phyloP scores from a whole-genome alignment of 53 echinoderm and acorn worm species.

The Holothuria leucospilota region DNA sequence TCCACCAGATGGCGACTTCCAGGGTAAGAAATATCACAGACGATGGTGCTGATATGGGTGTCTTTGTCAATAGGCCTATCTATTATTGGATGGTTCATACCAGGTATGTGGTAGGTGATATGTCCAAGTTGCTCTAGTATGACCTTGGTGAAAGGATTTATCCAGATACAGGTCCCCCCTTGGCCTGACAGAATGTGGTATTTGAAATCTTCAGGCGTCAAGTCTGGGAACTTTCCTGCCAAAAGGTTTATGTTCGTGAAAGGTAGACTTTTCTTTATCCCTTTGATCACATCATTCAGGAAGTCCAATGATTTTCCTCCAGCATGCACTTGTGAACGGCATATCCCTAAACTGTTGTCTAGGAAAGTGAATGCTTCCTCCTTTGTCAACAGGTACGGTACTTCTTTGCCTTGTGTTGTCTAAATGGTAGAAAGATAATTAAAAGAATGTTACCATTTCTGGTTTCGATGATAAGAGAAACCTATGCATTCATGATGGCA shows the following conservation, averaged over 20 bases:
- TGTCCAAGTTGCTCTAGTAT: conserved; percentile 10
- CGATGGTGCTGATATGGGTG: conserved; percentile 26
- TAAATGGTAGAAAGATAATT: too few species aligned
- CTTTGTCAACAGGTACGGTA: conserved; percentile 19
- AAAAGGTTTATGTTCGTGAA: conserved; percentile 34
- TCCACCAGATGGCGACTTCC: conserved; percentile 38
- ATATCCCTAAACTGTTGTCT: background rate
- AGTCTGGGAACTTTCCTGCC: too few species aligned
- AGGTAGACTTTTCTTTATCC: conserved; percentile 10
- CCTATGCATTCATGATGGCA: too few species aligned
- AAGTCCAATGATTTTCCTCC: background rate
- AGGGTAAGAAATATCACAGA: conserved; percentile 9
- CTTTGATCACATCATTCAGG: background rate
- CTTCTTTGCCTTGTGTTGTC: background rate
- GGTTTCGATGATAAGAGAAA: too few species aligned
- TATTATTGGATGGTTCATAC: background rate
- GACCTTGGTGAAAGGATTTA: conserved; percentile 39
- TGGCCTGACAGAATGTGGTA: conserved; percentile 18
- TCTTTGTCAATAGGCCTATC: background rate
- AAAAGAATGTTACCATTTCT: too few species aligned
- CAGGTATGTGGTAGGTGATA: conserved; percentile 10
- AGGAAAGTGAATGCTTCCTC: conserved; percentile 16
- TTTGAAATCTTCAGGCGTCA: background rate
- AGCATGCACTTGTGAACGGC: background rate
- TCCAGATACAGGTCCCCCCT: conserved; percentile 8